phyloP scores from a whole-genome alignment of 2,797 vertebrate genomes.

The Tokudaia tokunoshimensis region DNA sequence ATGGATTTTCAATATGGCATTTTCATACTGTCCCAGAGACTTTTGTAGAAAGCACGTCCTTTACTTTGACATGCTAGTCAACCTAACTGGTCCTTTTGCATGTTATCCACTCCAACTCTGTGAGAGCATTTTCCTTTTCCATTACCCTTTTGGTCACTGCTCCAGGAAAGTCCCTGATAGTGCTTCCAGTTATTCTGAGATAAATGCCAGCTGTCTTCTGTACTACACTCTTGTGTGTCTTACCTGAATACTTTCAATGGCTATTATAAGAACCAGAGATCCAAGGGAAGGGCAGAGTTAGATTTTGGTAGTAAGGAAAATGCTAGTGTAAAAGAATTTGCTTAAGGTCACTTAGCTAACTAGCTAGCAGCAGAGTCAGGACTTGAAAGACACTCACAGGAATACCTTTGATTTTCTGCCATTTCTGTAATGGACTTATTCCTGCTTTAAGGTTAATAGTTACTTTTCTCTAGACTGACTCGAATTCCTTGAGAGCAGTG shows the following conservation, averaged over 20 bases:
- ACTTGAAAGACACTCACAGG: neutral
- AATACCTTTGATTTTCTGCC: neutral
- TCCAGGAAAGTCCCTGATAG: neutral
- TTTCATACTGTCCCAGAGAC: neutral
- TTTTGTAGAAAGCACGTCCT: neutral
- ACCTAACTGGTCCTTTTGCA: neutral
- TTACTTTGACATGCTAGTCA: neutral
- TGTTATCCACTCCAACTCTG: neutral
- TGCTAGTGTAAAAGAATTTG: neutral
- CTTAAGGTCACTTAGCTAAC: neutral
- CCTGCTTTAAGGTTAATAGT: neutral
- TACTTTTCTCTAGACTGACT: constrained; percentile 27
- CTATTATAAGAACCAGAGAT: neutral
- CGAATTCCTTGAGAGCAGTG: constrained; percentile 28
- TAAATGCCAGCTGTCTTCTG: neutral
- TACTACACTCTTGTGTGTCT: neutral
- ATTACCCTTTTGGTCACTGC: neutral
- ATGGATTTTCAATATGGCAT: neutral
- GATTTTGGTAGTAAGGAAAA: neutral
- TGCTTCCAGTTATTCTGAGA: neutral
- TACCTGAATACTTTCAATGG: neutral
- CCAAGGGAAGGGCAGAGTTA: neutral
- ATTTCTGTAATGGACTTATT: neutral
- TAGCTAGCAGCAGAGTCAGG: neutral
- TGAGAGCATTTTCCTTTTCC: neutral